A percentile compares a stretch with the other conserved stretches of the same genome.
These are phyloP conservation scores for Anthopleura sola DNA, from an alignment of 64 coral and sea anemone genomes.

Conservation along the genomic window DNA sequence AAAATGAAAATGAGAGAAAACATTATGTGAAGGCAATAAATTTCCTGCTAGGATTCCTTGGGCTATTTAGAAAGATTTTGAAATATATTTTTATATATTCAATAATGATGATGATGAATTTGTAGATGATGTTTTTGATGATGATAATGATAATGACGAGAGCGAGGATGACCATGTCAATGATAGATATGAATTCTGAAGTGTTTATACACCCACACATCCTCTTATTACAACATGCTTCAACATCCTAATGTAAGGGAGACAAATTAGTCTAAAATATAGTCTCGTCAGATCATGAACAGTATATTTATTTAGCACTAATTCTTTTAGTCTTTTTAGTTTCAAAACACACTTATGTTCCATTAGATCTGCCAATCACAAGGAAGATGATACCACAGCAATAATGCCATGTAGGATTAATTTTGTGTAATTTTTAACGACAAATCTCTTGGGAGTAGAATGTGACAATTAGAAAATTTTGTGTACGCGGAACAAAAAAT, in stretches of 20 bases:
- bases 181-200: neutral
- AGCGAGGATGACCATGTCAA: neutral
- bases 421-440: neutral
- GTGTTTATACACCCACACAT: neutral
- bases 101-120: neutral
- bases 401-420: neutral
- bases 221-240: neutral
- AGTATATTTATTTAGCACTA: neutral
- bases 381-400: neutral
- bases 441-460: neutral
- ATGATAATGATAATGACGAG: neutral
- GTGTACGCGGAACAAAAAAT: neutral
- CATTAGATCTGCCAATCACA: neutral
- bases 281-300: neutral
- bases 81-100: too few relatives aligned
- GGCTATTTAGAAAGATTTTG: too few relatives aligned
- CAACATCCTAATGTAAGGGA: neutral
- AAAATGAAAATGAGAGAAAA: too few relatives aligned
- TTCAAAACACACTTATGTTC: neutral
- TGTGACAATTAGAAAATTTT: neutral
- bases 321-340: neutral
- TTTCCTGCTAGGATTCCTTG: too few relatives aligned
- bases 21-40: too few relatives aligned
- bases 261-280: neutral
- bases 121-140: neutral